phyloP scores from a whole-genome alignment of 35 echinoderm and acorn worm genomes.

The Acanthaster planci region DNA sequence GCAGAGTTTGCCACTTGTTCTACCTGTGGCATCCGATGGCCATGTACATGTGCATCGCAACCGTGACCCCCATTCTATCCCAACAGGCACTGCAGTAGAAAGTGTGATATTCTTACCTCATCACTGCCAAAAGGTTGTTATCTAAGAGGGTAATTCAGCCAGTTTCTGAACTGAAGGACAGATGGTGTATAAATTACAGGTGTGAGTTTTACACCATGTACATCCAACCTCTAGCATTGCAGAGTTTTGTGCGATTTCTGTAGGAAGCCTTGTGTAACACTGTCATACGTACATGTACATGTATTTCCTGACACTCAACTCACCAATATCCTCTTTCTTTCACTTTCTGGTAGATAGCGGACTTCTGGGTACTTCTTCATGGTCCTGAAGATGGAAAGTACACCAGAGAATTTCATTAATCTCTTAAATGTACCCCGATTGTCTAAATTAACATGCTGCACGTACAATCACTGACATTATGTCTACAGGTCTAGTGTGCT shows the following conservation, averaged over 20 bases:
- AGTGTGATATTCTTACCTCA: no score
- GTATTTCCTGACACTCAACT: background rate
- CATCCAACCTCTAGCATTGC: background rate
- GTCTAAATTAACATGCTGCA: no score
- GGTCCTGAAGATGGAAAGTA: constrained; percentile 33
- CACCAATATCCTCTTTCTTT: constrained; percentile 86
- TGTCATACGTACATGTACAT: background rate
- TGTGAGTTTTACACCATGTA: background rate
- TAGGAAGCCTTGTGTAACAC: background rate
- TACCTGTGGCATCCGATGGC: no score
- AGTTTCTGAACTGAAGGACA: background rate
- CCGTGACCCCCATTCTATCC: no score
- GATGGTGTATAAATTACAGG: background rate
- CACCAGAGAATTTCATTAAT: background rate
- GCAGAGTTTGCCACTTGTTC: no score
- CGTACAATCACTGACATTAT: no score
- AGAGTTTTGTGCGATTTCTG: background rate
- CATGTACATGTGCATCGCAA: no score
- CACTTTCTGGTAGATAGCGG: constrained; percentile 79
- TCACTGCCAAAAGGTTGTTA: no score
- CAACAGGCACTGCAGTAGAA: no score
- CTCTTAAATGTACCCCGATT: no score
- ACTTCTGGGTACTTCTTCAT: constrained; percentile 88
- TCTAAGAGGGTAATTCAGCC: no score
- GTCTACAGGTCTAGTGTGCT: no score